These are phyloP conservation scores for Ormyrus nitidulus DNA, from an alignment of 2,888 invertebrate species.

Conservation along the genomic window DNA sequence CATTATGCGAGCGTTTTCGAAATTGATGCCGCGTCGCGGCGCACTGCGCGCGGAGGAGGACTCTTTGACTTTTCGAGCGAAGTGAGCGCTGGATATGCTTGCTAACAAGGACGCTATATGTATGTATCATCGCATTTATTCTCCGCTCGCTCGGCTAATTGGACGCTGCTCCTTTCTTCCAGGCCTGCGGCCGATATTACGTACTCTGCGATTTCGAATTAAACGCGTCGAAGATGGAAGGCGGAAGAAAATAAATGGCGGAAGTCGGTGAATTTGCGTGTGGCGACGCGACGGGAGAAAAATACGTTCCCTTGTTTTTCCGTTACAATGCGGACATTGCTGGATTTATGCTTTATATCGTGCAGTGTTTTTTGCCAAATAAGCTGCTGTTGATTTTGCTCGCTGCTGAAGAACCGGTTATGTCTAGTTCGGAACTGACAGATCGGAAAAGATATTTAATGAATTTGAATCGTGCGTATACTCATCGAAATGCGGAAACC, in stretches of 20 bases:
- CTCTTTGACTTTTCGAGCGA: slow-evolving; percentile 11
- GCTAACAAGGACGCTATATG: slow-evolving; percentile 1
- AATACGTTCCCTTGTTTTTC: background rate
- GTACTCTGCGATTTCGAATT: no score
- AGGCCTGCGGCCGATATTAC: no score
- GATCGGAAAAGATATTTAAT: background rate
- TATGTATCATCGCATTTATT: slow-evolving; percentile 23
- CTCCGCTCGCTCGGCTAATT: slow-evolving; percentile 15
- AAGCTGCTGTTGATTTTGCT: background rate
- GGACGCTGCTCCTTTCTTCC: background rate
- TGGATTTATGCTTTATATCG: background rate
- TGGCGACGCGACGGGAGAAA: no score
- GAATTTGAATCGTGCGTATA: slow-evolving; percentile 3
- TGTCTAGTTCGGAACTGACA: background rate
- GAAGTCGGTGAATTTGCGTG: no score
- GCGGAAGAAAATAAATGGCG: no score
- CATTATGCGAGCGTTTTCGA: no score
- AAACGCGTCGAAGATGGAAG: no score
- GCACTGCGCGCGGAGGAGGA: background rate
- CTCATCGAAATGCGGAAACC: no score
- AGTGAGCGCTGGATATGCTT: background rate
- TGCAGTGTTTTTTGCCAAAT: background rate
- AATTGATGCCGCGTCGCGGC: background rate
- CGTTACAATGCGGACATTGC: background rate
- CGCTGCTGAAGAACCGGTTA: no score